A percentile compares a stretch with the other conserved stretches of the same genome.
Conservation (phyloP, 2,797 vertebrate species). For the Urosaurus nigricauda region DNA sequence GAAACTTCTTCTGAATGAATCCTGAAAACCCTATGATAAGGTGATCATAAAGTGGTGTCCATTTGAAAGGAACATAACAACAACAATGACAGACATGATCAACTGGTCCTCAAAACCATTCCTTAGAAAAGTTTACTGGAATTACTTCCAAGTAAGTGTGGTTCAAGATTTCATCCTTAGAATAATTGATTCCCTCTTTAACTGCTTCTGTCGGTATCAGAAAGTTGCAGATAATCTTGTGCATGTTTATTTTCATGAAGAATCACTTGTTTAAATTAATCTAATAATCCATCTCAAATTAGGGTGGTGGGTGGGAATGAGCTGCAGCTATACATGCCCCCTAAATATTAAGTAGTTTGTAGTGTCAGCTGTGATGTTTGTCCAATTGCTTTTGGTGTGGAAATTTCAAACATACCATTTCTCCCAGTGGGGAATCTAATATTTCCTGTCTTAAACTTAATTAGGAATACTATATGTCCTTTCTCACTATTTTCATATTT, state of each 20-base stretch:
- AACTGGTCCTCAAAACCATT: not conserved
- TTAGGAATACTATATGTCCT: not conserved
- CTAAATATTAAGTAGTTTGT: constrained; percentile 38
- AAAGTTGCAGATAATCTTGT: constrained; percentile 33
- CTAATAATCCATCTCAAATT: constrained; percentile 45
- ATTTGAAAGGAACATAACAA: too few species aligned
- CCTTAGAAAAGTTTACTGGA: not conserved
- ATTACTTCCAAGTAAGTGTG: not conserved
- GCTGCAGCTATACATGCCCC: constrained; percentile 35
- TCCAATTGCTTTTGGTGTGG: constrained; percentile 28
- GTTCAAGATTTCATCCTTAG: constrained; percentile 12
- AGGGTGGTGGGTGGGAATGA: constrained; percentile 25
- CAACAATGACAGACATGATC: too few species aligned
- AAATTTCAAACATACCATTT: constrained; percentile 34
- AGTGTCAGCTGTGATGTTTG: constrained; percentile 40
- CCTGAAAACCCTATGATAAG: too few species aligned
- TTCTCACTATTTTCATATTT: constrained; percentile 12
- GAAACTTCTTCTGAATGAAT: too few species aligned
- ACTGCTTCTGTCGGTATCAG: constrained; percentile 42
- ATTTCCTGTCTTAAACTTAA: constrained; percentile 22
- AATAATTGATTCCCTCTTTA: constrained; percentile 29
- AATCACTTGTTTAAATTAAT: constrained; percentile 43
- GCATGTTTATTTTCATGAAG: constrained; percentile 38
- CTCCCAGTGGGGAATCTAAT: constrained; percentile 24
- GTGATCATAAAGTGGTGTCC: too few species aligned